Conservation (phyloP, 2,888 invertebrate genomes). For the Macaria liturata region DNA sequence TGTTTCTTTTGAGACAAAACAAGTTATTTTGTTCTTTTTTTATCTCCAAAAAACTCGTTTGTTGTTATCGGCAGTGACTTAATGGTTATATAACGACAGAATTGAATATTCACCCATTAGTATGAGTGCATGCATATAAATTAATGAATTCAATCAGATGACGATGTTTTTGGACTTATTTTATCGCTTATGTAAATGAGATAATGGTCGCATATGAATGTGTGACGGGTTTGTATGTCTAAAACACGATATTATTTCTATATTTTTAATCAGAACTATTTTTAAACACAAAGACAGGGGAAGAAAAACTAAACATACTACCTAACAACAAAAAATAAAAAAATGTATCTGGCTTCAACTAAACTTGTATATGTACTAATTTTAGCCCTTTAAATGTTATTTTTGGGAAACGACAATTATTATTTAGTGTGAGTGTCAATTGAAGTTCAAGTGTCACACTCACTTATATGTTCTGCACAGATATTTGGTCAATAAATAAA, state of each 20-base stretch:
- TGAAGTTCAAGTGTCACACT: no score
- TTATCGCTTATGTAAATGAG: constrained; percentile 3
- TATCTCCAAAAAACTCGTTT: constrained; percentile 17
- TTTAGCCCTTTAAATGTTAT: no score
- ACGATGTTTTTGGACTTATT: constrained; percentile 2
- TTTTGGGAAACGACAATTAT: no score
- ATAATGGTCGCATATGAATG: neutral
- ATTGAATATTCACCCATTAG: constrained; percentile 8
- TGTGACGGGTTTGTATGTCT: neutral
- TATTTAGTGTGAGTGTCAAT: no score
- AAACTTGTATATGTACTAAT: no score
- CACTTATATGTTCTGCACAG: no score
- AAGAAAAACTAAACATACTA: no score
- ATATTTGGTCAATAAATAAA: neutral
- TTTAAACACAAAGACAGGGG: no score
- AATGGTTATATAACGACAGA: constrained; percentile 11
- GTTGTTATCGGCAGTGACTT: constrained; percentile 10
- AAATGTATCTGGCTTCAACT: no score
- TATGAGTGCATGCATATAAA: constrained; percentile 14
- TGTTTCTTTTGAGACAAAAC: constrained; percentile 1
- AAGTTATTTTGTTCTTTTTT: constrained; percentile 6
- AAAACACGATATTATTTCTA: no score
- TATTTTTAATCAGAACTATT: no score
- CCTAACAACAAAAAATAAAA: no score
- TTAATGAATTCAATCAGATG: constrained; percentile 3